phyloP scores from a whole-genome alignment of 2,797 vertebrate species.

The Adelosebastes latens region DNA sequence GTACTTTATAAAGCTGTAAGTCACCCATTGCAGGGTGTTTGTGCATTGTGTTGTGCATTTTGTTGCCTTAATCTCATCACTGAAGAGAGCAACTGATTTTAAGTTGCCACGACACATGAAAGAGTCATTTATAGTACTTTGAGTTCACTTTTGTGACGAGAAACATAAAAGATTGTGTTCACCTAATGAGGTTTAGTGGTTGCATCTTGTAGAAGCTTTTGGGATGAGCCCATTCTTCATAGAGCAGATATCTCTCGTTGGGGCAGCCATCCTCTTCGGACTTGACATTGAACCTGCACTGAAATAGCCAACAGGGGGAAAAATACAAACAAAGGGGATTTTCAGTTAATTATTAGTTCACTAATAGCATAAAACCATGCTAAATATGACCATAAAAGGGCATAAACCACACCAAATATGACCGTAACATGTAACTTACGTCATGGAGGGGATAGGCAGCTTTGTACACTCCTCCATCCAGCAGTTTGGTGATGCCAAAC shows the following conservation, averaged over 20 bases:
- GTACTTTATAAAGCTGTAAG: too few species aligned
- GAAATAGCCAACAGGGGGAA: slow-evolving; percentile 2
- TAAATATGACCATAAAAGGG: not conserved
- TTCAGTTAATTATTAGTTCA: not conserved
- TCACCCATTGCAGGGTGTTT: too few species aligned
- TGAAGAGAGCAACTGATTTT: too few species aligned
- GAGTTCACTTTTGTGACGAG: not conserved
- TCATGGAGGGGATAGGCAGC: slow-evolving; percentile 95
- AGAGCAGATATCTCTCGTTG: slow-evolving; percentile 89
- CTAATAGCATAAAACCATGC: too few species aligned
- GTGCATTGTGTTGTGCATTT: too few species aligned
- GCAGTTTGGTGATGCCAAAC: slow-evolving; percentile 92
- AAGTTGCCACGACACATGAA: too few species aligned
- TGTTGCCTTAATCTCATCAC: too few species aligned
- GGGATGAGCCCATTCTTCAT: slow-evolving; percentile 92
- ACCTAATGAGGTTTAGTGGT: slow-evolving; percentile 93
- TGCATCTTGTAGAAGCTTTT: slow-evolving; percentile 94
- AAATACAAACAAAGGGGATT: not conserved
- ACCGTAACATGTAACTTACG: slow-evolving; percentile 76
- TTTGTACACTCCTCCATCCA: slow-evolving; percentile 91
- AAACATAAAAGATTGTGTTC: not conserved
- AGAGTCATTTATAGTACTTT: too few species aligned
- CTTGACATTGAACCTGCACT: slow-evolving; percentile 86
- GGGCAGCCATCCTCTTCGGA: slow-evolving; percentile 84
- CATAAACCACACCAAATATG: not conserved